Conservation (phyloP, 2,888 invertebrate species). For the Diarsia dahlii region DNA sequence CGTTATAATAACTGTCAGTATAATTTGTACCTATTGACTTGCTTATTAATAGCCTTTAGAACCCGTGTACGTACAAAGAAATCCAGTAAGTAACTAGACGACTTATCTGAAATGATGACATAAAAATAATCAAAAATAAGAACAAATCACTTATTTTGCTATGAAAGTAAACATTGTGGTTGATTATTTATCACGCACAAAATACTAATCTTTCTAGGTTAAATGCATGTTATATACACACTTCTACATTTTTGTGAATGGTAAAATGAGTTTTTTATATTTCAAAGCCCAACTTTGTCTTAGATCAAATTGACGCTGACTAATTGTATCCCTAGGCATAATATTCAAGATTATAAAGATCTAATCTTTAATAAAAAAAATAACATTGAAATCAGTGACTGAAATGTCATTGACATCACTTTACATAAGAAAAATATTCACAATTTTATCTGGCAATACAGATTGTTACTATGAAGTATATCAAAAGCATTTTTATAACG, state of each 20-base stretch:
- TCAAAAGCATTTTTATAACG: conserved; percentile 84
- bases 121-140: conserved; percentile 85
- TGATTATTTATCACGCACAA: conserved; percentile 83
- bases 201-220: conserved; percentile 85
- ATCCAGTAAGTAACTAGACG: conserved; percentile 85
- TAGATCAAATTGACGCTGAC: conserved; percentile 82
- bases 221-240: conserved; percentile 89
- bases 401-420: conserved; percentile 89
- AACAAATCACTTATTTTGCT: conserved; percentile 86
- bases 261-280: conserved; percentile 77
- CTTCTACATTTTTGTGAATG: conserved; percentile 82
- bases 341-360: conserved; percentile 86
- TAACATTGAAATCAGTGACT: conserved; percentile 88
- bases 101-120: conserved; percentile 85
- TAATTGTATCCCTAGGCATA: conserved; percentile 85
- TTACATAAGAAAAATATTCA: conserved; percentile 90
- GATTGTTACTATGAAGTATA: conserved; percentile 87
- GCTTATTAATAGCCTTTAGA: conserved; percentile 80
- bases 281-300: conserved; percentile 79
- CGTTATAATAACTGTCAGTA: conserved; percentile 73
- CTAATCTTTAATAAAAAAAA: conserved; percentile 88
- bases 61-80: conserved; percentile 89
- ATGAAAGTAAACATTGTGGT: conserved; percentile 85
- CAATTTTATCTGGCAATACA: conserved; percentile 91
- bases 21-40: conserved; percentile 86